Evolutionary conservation across 2,113 vertebrate species (phyloP), one percentile per base, ranked within the genome.

Genomic region (Lucifuga dentata): DNA sequence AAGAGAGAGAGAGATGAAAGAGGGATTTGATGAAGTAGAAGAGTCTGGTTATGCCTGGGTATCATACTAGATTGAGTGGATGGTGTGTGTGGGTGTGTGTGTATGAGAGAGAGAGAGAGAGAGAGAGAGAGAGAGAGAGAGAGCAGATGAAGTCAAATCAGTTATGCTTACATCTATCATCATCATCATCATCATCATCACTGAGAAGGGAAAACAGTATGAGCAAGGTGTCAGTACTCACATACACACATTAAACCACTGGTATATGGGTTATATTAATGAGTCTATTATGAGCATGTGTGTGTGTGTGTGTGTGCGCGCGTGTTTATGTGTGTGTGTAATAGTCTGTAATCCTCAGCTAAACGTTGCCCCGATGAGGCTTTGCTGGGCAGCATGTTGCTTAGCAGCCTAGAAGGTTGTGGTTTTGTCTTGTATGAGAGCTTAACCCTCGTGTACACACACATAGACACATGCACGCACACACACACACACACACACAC

Each of bases 371-470:
- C 81, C 76, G 78, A 87, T 85, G 83, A 85, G 78, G 85, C 68
- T 86, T 90, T 88, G 86, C 79, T 60, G 78, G 65, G 59, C 73
- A 33, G 78, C 76, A 89, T 87, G 90, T 90, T 88, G 84, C 87
- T 84, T 84, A 88, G 88, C 87, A 88, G 83, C 81, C 67, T 75
- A 52, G n/a, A 65, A 83, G 70, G 77, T 86, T 81, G 80, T 64
- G 76, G 48, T 81, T 87, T 88, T 89, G 86, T 87, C 80, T 90
- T 80, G 63, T 70, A 79, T 79, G 62, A 80, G 83, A 86, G 87
- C 78, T 90, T 87, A 87, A 76, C 87, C 69, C 68, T 56, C 58
- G 63, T 16, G 36, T 40, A 48, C 60, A 67, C 68, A 71, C 55
- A 52, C 48, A 36, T 12, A n/a, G 65, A 71, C 55, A 52, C 48